These are phyloP conservation scores for Columbina picui DNA, from an alignment of 2,113 vertebrate genomes.

Conservation along the genomic window DNA sequence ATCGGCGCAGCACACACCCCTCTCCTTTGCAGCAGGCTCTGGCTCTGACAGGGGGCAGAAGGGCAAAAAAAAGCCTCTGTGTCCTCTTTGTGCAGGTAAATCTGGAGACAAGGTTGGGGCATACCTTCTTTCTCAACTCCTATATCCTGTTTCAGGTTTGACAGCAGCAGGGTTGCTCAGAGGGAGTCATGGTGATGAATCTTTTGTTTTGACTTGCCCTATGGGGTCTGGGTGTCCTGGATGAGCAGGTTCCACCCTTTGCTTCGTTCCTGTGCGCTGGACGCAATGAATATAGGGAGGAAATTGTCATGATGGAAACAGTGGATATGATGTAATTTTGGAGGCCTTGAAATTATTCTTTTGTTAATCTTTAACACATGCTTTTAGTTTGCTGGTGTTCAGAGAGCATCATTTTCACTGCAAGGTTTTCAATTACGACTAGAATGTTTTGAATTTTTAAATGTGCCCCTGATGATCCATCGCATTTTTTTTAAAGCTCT, in stretches of 20 bases:
- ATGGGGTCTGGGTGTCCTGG: not conserved
- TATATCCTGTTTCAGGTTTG: not conserved
- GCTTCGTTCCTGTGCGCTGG: not conserved
- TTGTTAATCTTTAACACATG: slow-evolving; percentile 11
- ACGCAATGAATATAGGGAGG: accelerated
- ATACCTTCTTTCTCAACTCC: not conserved
- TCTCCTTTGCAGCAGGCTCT: not conserved
- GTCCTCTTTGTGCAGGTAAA: not conserved
- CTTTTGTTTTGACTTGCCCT: not conserved
- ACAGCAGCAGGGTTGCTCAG: not conserved
- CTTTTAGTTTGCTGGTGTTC: not conserved
- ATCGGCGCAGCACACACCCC: too few relatives aligned
- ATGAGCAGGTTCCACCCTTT: not conserved
- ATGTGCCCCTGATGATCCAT: slow-evolving; percentile 63
- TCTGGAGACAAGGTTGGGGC: not conserved
- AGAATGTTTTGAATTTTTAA: slow-evolving; percentile 45
- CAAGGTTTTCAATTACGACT: slow-evolving; percentile 32
- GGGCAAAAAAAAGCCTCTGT: not conserved
- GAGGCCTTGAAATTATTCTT: not conserved
- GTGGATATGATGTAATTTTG: not conserved
- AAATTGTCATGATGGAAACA: not conserved
- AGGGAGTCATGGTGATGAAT: not conserved
- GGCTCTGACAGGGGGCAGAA: not conserved
- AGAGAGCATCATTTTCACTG: not conserved
- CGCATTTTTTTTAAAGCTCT: slow-evolving; percentile 53